A percentile compares a stretch with the other conserved stretches of the same genome.
Conservation (phyloP, 2,888 invertebrate genomes). For the Dryococelus australis region DNA sequence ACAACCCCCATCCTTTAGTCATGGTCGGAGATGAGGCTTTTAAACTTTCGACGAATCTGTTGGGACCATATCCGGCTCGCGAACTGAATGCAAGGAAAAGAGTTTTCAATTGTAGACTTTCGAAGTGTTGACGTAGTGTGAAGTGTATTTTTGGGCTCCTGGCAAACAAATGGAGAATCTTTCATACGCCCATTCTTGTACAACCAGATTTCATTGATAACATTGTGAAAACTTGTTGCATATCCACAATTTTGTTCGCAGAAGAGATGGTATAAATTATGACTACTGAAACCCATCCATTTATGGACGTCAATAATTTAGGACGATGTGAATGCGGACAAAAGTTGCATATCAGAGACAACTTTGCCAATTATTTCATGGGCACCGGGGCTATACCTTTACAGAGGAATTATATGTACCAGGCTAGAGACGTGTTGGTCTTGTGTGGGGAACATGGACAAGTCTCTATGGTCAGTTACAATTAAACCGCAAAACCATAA, state of each 20-base stretch:
- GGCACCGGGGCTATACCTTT: neutral
- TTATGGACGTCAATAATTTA: neutral
- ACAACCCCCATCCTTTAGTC: neutral
- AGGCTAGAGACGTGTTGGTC: no score
- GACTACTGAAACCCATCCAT: neutral
- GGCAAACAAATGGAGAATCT: neutral
- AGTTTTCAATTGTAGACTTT: neutral
- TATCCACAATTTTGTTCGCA: no score
- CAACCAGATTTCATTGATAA: neutral
- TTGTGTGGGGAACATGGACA: no score
- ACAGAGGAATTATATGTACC: no score
- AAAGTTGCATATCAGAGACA: neutral
- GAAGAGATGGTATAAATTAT: neutral
- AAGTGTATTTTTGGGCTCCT: neutral
- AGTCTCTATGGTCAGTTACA: no score
- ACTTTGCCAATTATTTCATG: neutral
- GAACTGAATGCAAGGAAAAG: no score
- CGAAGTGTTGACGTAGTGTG: no score
- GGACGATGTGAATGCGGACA: neutral
- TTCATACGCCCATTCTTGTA: neutral
- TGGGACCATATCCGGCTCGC: neutral
- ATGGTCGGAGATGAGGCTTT: neutral
- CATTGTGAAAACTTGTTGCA: no score
- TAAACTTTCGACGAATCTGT: no score
- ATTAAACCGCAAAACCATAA: no score